A percentile compares a stretch with the other conserved stretches of the same genome.
These are phyloP conservation scores for Batillaria attramentaria DNA, from an alignment of 1,140 invertebrate genomes.

Conservation along the genomic window DNA sequence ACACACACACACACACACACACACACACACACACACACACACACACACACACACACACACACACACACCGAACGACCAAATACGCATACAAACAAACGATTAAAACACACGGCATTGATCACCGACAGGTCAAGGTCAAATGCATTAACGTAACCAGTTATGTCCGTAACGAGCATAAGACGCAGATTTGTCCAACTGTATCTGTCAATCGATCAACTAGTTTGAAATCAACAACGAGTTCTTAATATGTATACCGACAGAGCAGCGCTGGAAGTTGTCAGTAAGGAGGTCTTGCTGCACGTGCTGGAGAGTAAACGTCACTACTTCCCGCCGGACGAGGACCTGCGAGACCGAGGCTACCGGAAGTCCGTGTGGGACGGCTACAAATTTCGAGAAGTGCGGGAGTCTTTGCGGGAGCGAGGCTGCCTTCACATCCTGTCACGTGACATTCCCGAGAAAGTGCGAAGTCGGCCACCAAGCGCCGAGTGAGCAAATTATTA, in stretches of 20 bases:
- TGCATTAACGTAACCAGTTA: no score
- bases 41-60: no score
- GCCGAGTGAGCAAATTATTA: slow-evolving; percentile 39
- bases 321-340: slow-evolving; percentile 46
- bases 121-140: no score
- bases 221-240: no score
- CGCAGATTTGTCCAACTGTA: no score
- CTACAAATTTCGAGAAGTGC: slow-evolving; percentile 55
- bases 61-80: no score
- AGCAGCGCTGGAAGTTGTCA: slow-evolving; percentile 55
- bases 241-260: no score
- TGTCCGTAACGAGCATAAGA: no score
- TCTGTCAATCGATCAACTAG: no score
- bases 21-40: no score
- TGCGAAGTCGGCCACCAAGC: slow-evolving; percentile 44
- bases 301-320: slow-evolving; percentile 48
- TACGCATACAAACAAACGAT: no score
- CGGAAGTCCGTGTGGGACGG: slow-evolving; percentile 56
- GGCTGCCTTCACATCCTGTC: slow-evolving; percentile 54
- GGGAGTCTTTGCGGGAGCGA: slow-evolving; percentile 49
- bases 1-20: slow-evolving; percentile 16
- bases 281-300: slow-evolving; percentile 48
- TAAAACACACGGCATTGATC: no score
- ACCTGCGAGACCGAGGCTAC: slow-evolving; percentile 55
- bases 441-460: slow-evolving; percentile 31